Base-by-base conservation (phyloP, 2,797 vertebrate species). In the Melopsittacus undulatus region DNA sequence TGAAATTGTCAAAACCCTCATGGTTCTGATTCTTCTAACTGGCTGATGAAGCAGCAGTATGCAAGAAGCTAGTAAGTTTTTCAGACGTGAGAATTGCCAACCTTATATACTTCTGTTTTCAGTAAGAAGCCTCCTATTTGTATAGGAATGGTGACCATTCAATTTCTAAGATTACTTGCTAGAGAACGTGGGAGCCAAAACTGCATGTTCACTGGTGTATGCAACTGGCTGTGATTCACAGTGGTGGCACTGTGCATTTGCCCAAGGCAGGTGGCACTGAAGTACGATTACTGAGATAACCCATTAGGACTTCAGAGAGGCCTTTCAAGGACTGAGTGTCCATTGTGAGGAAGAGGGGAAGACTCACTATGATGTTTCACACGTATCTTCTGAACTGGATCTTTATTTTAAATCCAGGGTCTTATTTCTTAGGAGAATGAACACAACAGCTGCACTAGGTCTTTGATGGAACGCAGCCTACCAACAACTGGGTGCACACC, bases 241-340 rank as follows among this genome's bases (percentile, higher is more conserved):
- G 34, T 1, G 2, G 36, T 22, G 10, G 12, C 12, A 14, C 34
- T 18, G 12, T 0, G 0, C 30, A 14, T 38, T 36, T 5, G 20
- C 19, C 52, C 22, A 30, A 20, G 27, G 42, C 59, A 56, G 27
- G 45, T n/a, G 45, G 9, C 46, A 32, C 46, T 22, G 17, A 24
- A 49, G 16, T 18, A 24, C 10, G 11, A 51, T 11, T 64, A 40
- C 29, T 1, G 8, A 46, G 24, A 61, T 36, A 59, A 30, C 19
- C 46, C 9, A 0, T 32, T 3, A 30, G 32, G 29, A 26, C 29
- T 82, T 52, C 43, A 40, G 52, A 54, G 36, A 59, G 23, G 54
- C 16, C 5, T 26, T 66, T 42, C 24, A 21, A 80, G n/a, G n/a
- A 29, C 21, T 14, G 12, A 34, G 56, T 2, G 9, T 30, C 23